A percentile compares a stretch with the other conserved stretches of the same genome.
phyloP scores from a whole-genome alignment of 1,140 invertebrate species.

The Pissodes strobi region DNA sequence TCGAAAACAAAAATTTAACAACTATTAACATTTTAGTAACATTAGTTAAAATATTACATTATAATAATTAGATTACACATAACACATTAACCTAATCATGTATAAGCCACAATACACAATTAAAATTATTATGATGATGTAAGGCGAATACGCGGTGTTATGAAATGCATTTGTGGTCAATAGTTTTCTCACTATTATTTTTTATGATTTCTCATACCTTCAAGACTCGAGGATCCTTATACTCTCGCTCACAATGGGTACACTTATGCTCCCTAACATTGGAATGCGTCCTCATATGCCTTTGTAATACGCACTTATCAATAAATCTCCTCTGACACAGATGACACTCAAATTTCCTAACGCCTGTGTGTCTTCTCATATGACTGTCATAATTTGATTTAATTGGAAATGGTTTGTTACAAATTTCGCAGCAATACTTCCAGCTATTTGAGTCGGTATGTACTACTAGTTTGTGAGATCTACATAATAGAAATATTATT shows the following conservation, averaged over 20 bases:
- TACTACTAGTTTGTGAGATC: constrained; percentile 43
- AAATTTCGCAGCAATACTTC: constrained; percentile 49
- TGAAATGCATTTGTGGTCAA: no score
- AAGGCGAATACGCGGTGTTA: no score
- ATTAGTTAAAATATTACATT: no score
- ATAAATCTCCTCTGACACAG: constrained; percentile 74
- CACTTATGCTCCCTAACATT: constrained; percentile 43
- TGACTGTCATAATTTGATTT: constrained; percentile 44
- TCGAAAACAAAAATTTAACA: no score
- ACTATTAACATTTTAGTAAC: no score
- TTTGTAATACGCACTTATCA: constrained; percentile 43
- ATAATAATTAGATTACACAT: no score
- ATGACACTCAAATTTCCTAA: constrained; percentile 73
- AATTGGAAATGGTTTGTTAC: constrained; percentile 49
- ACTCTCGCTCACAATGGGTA: constrained; percentile 41
- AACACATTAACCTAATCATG: no score
- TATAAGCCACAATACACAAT: no score
- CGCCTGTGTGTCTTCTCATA: constrained; percentile 42
- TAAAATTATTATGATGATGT: no score
- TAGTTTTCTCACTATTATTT: no score
- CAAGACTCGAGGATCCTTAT: constrained; percentile 40
- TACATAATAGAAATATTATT: constrained; percentile 8
- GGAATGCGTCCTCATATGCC: constrained; percentile 47
- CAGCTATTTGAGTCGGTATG: constrained; percentile 41
- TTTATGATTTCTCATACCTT: no score